A percentile compares a stretch with the other conserved stretches of the same genome.
These are phyloP conservation scores for Acanthurus leucopareius DNA, from an alignment of 2,797 vertebrate species.

Conservation along the genomic window DNA sequence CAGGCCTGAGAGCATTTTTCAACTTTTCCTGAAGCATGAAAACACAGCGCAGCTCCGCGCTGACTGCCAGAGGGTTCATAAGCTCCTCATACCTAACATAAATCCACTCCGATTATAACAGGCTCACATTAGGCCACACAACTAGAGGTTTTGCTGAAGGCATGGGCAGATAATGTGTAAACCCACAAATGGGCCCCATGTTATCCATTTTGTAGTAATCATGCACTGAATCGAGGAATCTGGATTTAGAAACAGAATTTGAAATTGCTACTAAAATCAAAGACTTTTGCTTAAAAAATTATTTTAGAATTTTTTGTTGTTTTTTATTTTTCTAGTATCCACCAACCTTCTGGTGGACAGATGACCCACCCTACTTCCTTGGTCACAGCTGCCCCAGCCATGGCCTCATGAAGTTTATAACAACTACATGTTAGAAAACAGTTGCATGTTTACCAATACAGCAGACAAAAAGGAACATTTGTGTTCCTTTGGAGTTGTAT, in stretches of 20 bases:
- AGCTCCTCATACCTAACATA: constrained; percentile 62
- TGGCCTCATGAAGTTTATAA: background rate
- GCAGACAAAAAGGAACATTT: background rate
- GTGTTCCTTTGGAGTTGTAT: background rate
- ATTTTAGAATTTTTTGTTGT: no score
- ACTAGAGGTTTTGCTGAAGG: constrained; percentile 43
- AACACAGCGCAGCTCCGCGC: constrained; percentile 52
- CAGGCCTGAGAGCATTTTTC: constrained; percentile 61
- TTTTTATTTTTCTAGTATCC: no score
- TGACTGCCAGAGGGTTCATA: constrained; percentile 59
- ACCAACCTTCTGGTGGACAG: no score
- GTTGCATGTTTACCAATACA: background rate
- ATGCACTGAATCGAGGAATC: constrained; percentile 5
- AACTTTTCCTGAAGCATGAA: constrained; percentile 70
- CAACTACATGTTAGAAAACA: background rate
- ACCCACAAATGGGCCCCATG: background rate
- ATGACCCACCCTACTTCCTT: no score
- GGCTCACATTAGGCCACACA: constrained; percentile 68
- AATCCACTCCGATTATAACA: constrained; percentile 62
- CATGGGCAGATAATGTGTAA: constrained; percentile 26
- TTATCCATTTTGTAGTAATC: constrained; percentile 15
- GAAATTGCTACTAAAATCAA: background rate
- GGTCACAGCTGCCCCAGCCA: no score
- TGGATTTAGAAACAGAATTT: constrained; percentile 2
- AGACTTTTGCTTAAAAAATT: no score